Evolutionary conservation across 92 coral and sea anemone genomes (phyloP).

Genomic region (Hydrozoanthus gracilis): DNA sequence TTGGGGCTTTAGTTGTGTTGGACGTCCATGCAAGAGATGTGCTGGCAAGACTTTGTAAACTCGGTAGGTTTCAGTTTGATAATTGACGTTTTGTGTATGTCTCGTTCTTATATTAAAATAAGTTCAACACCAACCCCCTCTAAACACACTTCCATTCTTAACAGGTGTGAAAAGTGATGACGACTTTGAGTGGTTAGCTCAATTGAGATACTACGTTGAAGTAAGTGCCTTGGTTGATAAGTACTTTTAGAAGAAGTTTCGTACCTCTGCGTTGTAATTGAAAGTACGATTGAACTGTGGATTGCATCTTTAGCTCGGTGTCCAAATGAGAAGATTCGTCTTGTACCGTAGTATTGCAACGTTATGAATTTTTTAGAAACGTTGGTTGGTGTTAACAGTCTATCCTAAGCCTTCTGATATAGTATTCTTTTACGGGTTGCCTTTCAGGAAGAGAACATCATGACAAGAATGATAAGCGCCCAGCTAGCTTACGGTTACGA

Average conservation of each 20-base stretch:
- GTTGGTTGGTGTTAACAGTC: no score
- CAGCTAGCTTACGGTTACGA: conserved; percentile 95
- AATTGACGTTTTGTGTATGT: neutral
- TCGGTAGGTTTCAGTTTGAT: conserved; percentile 53
- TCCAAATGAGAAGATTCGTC: no score
- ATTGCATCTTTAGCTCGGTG: no score
- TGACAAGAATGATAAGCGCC: conserved; percentile 98
- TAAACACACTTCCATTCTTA: neutral
- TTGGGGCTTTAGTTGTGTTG: conserved; percentile 87
- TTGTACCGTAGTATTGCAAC: no score
- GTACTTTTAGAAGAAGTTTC: neutral
- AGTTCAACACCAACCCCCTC: no score
- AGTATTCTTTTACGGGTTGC: neutral
- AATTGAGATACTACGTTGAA: conserved; percentile 87
- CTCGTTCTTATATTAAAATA: neutral
- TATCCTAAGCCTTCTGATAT: neutral
- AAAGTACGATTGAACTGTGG: no score
- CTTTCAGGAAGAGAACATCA: conserved; percentile 86
- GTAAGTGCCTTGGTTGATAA: conserved; percentile 42
- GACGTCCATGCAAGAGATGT: conserved; percentile 93
- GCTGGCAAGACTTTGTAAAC: conserved; percentile 68
- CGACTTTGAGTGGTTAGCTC: conserved; percentile 94
- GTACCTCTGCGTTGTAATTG: no score
- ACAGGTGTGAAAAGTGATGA: conserved; percentile 81
- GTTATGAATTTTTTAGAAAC: no score